Conservation (phyloP, 35 echinoderm and acorn worm genomes). For the Patiria miniata region DNA sequence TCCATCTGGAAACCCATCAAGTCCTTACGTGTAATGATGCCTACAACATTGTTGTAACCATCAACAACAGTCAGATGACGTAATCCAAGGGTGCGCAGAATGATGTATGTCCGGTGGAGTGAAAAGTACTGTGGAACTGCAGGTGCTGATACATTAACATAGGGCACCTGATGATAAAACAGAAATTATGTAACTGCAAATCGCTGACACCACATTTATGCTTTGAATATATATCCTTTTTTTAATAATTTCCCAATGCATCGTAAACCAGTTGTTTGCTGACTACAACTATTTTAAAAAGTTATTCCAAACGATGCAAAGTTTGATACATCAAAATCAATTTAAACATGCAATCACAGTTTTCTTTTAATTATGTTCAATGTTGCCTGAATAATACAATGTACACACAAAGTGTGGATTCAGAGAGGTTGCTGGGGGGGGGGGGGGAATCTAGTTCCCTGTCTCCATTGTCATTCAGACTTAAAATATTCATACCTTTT, state of each 20-base stretch:
- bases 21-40: conserved; percentile 94
- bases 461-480: too few species aligned
- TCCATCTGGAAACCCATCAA: conserved; percentile 95
- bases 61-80: conserved; percentile 96
- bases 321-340: too few species aligned
- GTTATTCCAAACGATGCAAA: background rate
- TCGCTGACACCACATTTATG: background rate
- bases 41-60: conserved; percentile 75
- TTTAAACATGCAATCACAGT: background rate
- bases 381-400: too few species aligned
- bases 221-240: background rate
- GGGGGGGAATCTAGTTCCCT: too few species aligned
- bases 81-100: conserved; percentile 86
- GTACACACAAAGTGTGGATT: too few species aligned
- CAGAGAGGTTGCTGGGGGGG: too few species aligned
- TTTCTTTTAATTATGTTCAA: too few species aligned
- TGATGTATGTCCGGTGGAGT: conserved; percentile 96
- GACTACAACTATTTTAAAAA: background rate
- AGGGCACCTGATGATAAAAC: conserved; percentile 63
- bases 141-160: conserved; percentile 87
- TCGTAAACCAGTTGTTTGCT: background rate
- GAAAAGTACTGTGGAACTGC: conserved; percentile 90
- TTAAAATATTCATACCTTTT: too few species aligned
- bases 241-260: too few species aligned
- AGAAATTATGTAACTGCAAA: background rate